phyloP scores from a whole-genome alignment of 2,888 invertebrate species.

The Coelogynopora nodosa region DNA sequence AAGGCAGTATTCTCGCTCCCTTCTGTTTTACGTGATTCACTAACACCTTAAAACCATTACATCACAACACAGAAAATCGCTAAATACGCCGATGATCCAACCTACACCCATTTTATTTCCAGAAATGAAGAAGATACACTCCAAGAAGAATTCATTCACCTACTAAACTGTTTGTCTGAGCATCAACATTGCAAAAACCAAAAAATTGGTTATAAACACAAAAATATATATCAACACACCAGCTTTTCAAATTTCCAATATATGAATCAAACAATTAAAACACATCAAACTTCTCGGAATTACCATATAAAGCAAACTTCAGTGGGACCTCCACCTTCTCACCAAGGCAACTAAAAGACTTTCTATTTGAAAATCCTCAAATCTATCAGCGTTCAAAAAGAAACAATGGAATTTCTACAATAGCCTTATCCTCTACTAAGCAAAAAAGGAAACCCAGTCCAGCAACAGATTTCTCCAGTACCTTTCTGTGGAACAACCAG shows the following conservation, averaged over 20 bases:
- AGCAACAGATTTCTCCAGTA: background rate
- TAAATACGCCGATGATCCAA: background rate
- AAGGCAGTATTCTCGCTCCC: background rate
- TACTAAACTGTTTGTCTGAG: conserved; percentile 10
- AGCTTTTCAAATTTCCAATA: conserved; percentile 8
- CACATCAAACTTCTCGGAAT: background rate
- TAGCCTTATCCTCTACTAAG: background rate
- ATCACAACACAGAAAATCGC: conserved; percentile 11
- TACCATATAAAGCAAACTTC: background rate
- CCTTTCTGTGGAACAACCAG: background rate
- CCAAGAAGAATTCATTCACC: background rate
- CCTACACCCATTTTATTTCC: background rate
- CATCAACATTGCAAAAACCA: conserved; percentile 4
- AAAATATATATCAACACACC: background rate
- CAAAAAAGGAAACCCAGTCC: background rate
- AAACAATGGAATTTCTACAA: background rate
- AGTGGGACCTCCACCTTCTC: background rate
- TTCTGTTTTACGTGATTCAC: conserved; percentile 3
- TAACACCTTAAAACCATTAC: background rate
- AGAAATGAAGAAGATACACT: background rate
- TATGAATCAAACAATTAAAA: background rate
- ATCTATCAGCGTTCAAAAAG: background rate
- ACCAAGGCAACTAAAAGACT: background rate
- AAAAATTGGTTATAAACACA: conserved; percentile 13
- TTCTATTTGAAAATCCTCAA: no score